Evolutionary conservation across 2,113 vertebrate species (phyloP), one percentile per base, ranked within the genome.

Genomic region (Crocuta crocuta): DNA sequence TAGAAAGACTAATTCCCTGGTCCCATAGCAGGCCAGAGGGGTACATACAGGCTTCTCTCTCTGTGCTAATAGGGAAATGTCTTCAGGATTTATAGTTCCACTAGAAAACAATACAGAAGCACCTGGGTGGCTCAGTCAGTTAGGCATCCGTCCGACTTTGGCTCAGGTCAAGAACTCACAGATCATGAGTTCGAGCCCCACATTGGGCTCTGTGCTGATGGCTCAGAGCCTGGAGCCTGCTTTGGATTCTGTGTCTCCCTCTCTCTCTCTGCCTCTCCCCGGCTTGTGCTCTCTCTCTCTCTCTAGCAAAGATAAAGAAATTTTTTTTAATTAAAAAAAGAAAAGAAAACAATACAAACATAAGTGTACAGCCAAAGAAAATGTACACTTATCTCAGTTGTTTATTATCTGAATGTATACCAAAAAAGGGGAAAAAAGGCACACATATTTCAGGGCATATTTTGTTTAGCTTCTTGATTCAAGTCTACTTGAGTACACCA

Each of bases 401-500:
- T n/a, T 65, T 82, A 39, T 35, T 85, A 84, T 45, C 61, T 73
- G 91, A 95, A 65, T 48, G 39, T 33, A 17, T 39, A 53, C 7
- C 45, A 61, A 23, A 61, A 55, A 55, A 55, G 1, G 5, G 8
- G 92, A 93, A 55, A 84, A 80, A 91, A 39, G 28, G 23, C 24
- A 21, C 31, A 11, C 28, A 28, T 63, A 65, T 87, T 65, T 74
- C 89, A 83, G 28, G 91, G 45, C 33, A 43, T 39, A 73, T 10
- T 55, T 84, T 94, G 33, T 79, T 65, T 17, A 50, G 28, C 70
- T 48, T 73, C 71, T 61, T 92, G 93, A 78, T 90, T 94, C 79
- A 73, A 66, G n/a, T 73, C 43, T 84, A 81, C 10, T 68, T 8
- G 8, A 23, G 39, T 39, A 10, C 3, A 16, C 21, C 71, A 94